Evolutionary conservation across 2,113 vertebrate genomes (phyloP), one percentile per base, ranked within the genome.

Genomic region (Ophiodon elongatus): DNA sequence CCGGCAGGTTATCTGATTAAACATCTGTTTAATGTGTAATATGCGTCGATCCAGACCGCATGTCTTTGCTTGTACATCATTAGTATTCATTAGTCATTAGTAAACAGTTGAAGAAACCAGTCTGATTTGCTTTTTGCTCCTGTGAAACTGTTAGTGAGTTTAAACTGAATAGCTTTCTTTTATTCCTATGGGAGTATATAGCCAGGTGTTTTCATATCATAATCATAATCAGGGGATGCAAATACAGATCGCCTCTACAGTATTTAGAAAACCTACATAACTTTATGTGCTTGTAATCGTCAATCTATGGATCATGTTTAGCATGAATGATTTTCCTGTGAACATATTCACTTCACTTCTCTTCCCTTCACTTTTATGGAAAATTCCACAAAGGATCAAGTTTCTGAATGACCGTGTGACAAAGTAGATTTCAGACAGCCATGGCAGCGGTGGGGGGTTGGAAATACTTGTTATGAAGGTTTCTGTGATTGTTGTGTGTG

Each of bases 401-500:
- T 76, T 33, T 39, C 4, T 47, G 29, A 35, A 33, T 54, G 4
- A 31, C 50, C 41, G 63, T 25, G 19, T 31, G 8, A 66, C 25
- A 50, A 60, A 80, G n/a, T 9, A 27, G 13, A 39, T 67, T 43
- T 67, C 4, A 33, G 47, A 2, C 17, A 50, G 17, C 45, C 57
- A n/a, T 8, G 19, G 6, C 35, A 50, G 8, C 25, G 37, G 31
- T 7, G 27, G 8, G 8, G 15, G 33, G 33, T 14, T 47, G 54
- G 7, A 77, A 37, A 39, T n/a, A 15, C 23, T 47, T 35, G 5
- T 60, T 54, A 37, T 71, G 54, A 33, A 47, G 11, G 14, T 57
- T 60, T 29, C 1, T 50, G 25, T 78, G 13, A 41, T 23, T 77
- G 25, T 79, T 79, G 29, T 87, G 29, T 87, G 41, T 67, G 52